These are phyloP conservation scores for Leptodactylus fuscus DNA, from an alignment of 2,113 vertebrate genomes.

Conservation along the genomic window DNA sequence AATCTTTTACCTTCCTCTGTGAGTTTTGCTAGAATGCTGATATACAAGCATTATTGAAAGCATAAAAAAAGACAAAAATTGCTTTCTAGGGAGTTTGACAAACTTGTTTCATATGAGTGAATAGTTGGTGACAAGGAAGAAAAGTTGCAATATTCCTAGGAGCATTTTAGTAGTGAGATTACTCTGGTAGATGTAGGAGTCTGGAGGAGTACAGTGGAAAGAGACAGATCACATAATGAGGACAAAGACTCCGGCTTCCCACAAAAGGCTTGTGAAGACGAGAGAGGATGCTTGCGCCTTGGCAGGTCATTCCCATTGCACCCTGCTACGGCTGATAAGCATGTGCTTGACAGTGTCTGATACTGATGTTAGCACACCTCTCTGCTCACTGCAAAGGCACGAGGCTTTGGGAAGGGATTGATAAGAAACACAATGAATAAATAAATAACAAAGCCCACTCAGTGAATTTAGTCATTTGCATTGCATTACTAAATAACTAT, in stretches of 20 bases:
- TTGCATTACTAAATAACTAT: slow-evolving; percentile 74
- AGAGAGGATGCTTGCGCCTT: slow-evolving; percentile 68
- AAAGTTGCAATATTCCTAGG: slow-evolving; percentile 60
- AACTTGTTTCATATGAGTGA: slow-evolving; percentile 67
- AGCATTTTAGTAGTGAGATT: slow-evolving; percentile 61
- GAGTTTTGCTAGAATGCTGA: slow-evolving; percentile 59
- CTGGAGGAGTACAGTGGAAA: slow-evolving; percentile 56
- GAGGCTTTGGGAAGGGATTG: slow-evolving; percentile 69
- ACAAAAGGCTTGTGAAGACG: slow-evolving; percentile 71
- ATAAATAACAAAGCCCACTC: slow-evolving; percentile 79
- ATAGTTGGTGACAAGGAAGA: slow-evolving; percentile 61
- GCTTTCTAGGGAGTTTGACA: slow-evolving; percentile 53
- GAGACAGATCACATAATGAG: slow-evolving; percentile 64
- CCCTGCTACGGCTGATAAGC: slow-evolving; percentile 85
- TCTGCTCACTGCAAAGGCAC: slow-evolving; percentile 55
- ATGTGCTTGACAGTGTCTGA: slow-evolving; percentile 75
- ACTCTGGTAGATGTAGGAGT: slow-evolving; percentile 65
- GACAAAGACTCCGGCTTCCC: slow-evolving; percentile 71
- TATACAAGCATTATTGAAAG: slow-evolving; percentile 71
- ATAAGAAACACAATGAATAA: slow-evolving; percentile 84
- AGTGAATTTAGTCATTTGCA: slow-evolving; percentile 79
- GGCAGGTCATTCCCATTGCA: slow-evolving; percentile 76
- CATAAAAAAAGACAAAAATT: slow-evolving; percentile 63
- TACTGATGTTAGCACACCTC: slow-evolving; percentile 73
- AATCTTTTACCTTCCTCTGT: slow-evolving; percentile 50